Evolutionary conservation across 2,113 vertebrate genomes (phyloP), one percentile per base, ranked within the genome.

Genomic region (Merops nubicus): DNA sequence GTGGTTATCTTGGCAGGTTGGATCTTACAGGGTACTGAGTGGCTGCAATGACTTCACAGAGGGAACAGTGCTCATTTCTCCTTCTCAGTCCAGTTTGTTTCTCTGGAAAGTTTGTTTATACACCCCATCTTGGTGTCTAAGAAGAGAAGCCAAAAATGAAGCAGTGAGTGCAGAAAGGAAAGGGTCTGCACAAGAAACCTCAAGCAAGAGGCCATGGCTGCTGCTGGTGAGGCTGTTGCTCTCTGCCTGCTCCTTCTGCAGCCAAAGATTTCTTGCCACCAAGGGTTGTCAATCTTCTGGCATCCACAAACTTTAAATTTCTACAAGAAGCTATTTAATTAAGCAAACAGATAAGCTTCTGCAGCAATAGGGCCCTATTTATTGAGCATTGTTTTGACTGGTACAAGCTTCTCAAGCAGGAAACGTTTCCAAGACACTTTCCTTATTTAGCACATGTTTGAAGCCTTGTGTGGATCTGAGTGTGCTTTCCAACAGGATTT

Each of bases 331-430:
- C 78, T 88, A 8, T 87, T 92, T 95, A 96, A 95, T 94, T 93
- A 94, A 88, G 88, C 76, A 69, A 96, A 77, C 40, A 73, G 91
- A 95, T 90, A 85, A 88, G 60, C 67, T 88, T 40, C 59, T 93
- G 38, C 85, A 69, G 87, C 72, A 85, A 91, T 93, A 89, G 91
- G 85, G 82, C 85, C 59, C 73, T 80, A 91, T 96, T 94, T 96
- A 80, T 65, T 93, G 67, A 96, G 82, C 85, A 88, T 94, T 96
- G 93, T 94, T 97, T 96, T 96, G 91, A 95, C 94, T 96, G 75
- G 54, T 96, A 90, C 67, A 86, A 76, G 83, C 91, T 93, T 88
- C 57, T 84, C 2, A 2, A 83, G 85, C 81, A 76, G 77, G 67
- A 93, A 91, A 40, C 86, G 67, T 93, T 96, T 93, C 95, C 93